A percentile compares a stretch with the other conserved stretches of the same genome.
Conservation (phyloP, 2,888 invertebrate species). For the Tyria jacobaeae region DNA sequence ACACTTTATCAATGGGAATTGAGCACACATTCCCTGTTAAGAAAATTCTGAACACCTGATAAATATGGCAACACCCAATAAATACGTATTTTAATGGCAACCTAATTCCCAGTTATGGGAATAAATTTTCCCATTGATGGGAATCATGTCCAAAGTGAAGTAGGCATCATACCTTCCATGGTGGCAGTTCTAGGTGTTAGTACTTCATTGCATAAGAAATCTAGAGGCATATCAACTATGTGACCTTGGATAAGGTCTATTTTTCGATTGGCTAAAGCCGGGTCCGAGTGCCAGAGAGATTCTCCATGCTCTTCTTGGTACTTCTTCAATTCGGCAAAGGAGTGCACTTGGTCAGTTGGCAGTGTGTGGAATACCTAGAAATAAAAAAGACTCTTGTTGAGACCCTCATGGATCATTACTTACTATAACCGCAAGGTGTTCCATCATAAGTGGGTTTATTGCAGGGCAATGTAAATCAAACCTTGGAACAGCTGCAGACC, state of each 20-base stretch:
- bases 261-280: slow-evolving; percentile 90
- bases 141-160: slow-evolving; percentile 94
- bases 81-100: slow-evolving; percentile 15
- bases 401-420: no score
- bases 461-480: no score
- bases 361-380: slow-evolving; percentile 94
- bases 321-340: slow-evolving; percentile 91
- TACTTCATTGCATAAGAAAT: slow-evolving; percentile 95
- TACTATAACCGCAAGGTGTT: no score
- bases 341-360: slow-evolving; percentile 93
- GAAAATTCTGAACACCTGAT: slow-evolving; percentile 12
- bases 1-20: background rate
- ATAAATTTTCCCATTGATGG: background rate
- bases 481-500: no score
- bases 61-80: slow-evolving; percentile 19
- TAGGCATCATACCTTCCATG: slow-evolving; percentile 97
- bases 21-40: background rate
- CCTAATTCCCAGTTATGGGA: slow-evolving; percentile 4
- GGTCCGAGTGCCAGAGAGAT: slow-evolving; percentile 91
- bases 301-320: slow-evolving; percentile 89
- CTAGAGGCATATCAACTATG: slow-evolving; percentile 95
- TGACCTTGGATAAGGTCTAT: slow-evolving; percentile 93
- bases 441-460: no score
- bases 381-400: background rate
- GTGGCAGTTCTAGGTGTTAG: slow-evolving; percentile 93